A percentile compares a stretch with the other conserved stretches of the same genome.
These are phyloP conservation scores for Sinocyclocheilus anophthalmus DNA, from an alignment of 2,113 vertebrate genomes.

Conservation along the genomic window DNA sequence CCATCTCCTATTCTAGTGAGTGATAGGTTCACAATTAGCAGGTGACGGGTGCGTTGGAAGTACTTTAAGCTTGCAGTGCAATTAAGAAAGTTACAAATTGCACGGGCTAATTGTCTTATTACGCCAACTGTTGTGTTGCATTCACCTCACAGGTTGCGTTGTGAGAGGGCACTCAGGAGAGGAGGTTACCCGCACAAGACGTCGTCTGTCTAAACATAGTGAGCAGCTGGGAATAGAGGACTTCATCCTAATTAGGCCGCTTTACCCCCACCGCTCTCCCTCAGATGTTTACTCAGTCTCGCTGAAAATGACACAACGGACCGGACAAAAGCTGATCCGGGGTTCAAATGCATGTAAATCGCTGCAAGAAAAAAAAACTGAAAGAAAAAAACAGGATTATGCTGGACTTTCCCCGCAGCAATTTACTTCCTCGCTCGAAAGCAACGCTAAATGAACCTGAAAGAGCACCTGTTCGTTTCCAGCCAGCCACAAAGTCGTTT, in stretches of 20 bases:
- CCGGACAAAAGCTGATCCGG: conserved; percentile 1
- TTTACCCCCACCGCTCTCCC: not conserved
- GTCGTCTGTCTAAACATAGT: conserved; percentile 23
- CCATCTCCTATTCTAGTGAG: not conserved
- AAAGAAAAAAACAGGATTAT: not conserved
- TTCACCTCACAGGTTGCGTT: conserved; percentile 18
- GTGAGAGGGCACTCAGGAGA: not conserved
- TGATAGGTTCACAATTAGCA: conserved; percentile 39
- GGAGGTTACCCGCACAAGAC: not conserved
- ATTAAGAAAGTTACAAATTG: conserved; percentile 47
- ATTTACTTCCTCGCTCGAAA: not conserved
- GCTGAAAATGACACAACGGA: conserved; percentile 1
- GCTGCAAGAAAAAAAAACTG: not conserved
- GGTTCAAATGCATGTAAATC: conserved; percentile 21
- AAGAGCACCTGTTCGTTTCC: not conserved
- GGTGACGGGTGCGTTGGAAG: not conserved
- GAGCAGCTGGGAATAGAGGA: conserved; percentile 43
- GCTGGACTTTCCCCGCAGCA: not conserved
- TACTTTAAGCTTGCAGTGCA: conserved; percentile 2
- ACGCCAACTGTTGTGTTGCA: not conserved
- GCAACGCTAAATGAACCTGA: not conserved
- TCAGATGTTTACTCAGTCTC: conserved; percentile 41
- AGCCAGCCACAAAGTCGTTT: conserved; percentile 3
- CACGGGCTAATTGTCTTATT: conserved; percentile 39
- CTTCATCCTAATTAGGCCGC: conserved; percentile 34